Evolutionary conservation across 2,113 vertebrate genomes (phyloP), one percentile per base, ranked within the genome.

Genomic region (Thermophis baileyi): DNA sequence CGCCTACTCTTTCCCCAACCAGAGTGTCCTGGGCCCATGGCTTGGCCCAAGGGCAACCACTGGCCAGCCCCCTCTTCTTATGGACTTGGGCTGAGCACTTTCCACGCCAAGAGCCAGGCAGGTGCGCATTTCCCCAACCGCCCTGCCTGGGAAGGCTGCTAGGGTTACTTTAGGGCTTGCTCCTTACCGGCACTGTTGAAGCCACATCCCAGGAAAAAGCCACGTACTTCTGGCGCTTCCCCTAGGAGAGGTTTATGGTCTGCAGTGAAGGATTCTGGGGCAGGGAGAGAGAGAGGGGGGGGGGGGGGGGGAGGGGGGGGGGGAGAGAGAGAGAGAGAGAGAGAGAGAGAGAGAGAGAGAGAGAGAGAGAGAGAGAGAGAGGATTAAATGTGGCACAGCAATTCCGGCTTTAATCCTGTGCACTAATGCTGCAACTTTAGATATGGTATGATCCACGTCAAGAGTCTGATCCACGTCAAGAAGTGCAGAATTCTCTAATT

Each of bases 221-320:
- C 99, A 53, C 99, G 96, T 87, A 99, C 98, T 46, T 99, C 99
- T 0, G 99, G 99, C 0, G 98, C 98, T 95, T 99, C 99, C 14
- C 99, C 99, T 98, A 99, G 98, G 91, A 99, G 98, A 0, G 99
- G 99, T 89, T 99, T 99, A 94, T 99, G 99, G 96, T 99, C 99
- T 0, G 99, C 98, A 0, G 99, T 99, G 96, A 99, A 99, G 0
- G 99, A 99, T 93, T 99, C 99, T 99, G 94, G 2, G 94, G 96
- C 87, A 46, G 30, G 95, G 3, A 1, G 2, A 88, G 3, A 44
- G 49, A 49, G 49, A 51, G n/a, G n/a, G n/a, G n/a, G n/a, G n/a
- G n/a, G n/a, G n/a, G n/a, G n/a, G n/a, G n/a, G n/a, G n/a, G n/a
- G n/a, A n/a, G n/a, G n/a, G n/a, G n/a, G n/a, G n/a, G n/a, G n/a